These are phyloP conservation scores for Pelochelys cantorii DNA, from an alignment of 2,797 vertebrate genomes.

Conservation along the genomic window DNA sequence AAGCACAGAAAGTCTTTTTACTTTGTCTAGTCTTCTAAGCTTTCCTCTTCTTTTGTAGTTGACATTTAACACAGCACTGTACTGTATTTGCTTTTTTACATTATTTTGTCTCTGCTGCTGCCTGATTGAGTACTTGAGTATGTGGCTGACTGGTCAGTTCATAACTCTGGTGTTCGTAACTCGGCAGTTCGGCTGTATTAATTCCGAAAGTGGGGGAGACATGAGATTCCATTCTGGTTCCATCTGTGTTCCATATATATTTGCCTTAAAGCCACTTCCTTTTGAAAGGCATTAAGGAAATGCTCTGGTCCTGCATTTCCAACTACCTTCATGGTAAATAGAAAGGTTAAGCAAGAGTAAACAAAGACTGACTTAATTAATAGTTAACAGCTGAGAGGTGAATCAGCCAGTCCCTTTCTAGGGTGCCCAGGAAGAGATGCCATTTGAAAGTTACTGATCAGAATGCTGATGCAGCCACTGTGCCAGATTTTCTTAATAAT, in stretches of 20 bases:
- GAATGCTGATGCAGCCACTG: not conserved
- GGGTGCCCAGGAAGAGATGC: not conserved
- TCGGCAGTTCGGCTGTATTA: not conserved
- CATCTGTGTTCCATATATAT: not conserved
- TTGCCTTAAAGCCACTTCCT: constrained; percentile 1
- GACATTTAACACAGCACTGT: too few species aligned
- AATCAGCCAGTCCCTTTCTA: not conserved
- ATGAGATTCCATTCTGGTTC: not conserved
- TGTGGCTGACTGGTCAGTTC: too few species aligned
- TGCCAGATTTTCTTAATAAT: not conserved
- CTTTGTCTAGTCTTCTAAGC: too few species aligned
- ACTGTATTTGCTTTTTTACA: too few species aligned
- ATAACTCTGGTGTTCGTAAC: too few species aligned
- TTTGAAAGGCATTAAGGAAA: constrained; percentile 12
- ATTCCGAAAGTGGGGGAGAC: not conserved
- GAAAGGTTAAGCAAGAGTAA: not conserved
- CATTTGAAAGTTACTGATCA: not conserved
- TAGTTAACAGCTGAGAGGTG: constrained; percentile 1
- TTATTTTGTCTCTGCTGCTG: too few species aligned
- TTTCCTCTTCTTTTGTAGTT: too few species aligned
- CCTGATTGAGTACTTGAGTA: too few species aligned
- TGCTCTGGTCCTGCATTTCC: not conserved
- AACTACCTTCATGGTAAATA: not conserved
- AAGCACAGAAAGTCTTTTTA: too few species aligned
- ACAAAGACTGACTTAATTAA: not conserved